Evolutionary conservation across 2,888 invertebrate genomes (phyloP), one percentile per base, ranked within the genome.

Genomic region (Loripinus fragilis): DNA sequence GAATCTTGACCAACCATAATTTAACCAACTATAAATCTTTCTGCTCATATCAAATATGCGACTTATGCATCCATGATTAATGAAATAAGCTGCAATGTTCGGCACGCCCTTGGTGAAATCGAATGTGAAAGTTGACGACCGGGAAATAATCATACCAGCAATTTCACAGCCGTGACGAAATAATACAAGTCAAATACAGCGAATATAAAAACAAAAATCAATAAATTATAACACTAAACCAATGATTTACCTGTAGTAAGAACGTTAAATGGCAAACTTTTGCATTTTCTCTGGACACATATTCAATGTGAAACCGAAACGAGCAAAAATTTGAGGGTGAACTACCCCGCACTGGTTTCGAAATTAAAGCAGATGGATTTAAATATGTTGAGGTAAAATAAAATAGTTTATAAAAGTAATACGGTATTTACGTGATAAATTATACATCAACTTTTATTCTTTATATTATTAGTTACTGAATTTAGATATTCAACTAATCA

Each of bases 121-220:
- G 82, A 82, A 82, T 82, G 79, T 79, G 82, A 82, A 82, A 82
- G 82, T 82, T 79, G 82, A 66, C 76, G 60, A 60, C 60, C 30
- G 60, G 33, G 30, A 60, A 60, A 60, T 17, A 25, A 60, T 60
- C 2, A 10, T 20, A 2, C 23, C 3, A 3, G 33, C 17, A 33
- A 33, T 8, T 10, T 7, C 33, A 20, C 3, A 7, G 1, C 33
- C 2, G 10, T n/a, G 30, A 25, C 5, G 12, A 1, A 30, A 5
- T 20, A 33, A 33, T 23, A 60, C 33, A 2, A 20, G 3, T 33
- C 30, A 60, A 60, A 23, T 17, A 20, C 25, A 30, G 1, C 33
- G 33, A 2, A 30, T 17, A 3, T 20, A 20, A 17, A 7, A 3
- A 28, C 33, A 10, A 33, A 5, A 60, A 60, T 17, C 33, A 60